Evolutionary conservation across 2,888 invertebrate species (phyloP).

Genomic region (Minunthozetes semirufus): DNA sequence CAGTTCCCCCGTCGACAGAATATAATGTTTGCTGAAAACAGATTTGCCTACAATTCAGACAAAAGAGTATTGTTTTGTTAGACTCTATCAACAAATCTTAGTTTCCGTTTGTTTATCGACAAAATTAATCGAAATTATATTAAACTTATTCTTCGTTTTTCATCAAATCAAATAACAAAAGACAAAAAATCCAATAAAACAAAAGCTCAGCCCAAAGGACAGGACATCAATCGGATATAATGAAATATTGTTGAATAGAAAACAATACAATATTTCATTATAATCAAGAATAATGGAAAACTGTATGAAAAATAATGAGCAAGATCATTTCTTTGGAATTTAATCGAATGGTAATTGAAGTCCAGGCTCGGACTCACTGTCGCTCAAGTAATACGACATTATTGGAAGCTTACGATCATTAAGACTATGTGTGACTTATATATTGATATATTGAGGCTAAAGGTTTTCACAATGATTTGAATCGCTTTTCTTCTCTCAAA

Average conservation of each 20-base stretch:
- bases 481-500: background rate
- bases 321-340: background rate
- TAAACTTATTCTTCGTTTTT: background rate
- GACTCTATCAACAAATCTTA: background rate
- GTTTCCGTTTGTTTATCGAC: background rate
- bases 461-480: background rate
- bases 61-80: background rate
- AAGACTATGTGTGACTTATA: conserved; percentile 21
- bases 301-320: background rate
- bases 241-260: background rate
- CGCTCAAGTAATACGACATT: conserved; percentile 8
- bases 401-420: conserved; percentile 13
- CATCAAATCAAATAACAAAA: background rate
- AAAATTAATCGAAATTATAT: too few species aligned
- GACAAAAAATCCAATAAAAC: background rate
- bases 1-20: conserved; percentile 40
- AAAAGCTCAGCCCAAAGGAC: background rate
- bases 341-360: conserved; percentile 17
- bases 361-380: background rate
- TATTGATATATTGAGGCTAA: conserved; percentile 4
- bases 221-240: background rate
- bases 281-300: conserved; percentile 6
- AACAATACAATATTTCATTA: background rate
- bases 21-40: conserved; percentile 21
- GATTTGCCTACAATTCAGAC: conserved; percentile 23